phyloP scores from a whole-genome alignment of 2,888 invertebrate species.

The Nymphalis c-album region DNA sequence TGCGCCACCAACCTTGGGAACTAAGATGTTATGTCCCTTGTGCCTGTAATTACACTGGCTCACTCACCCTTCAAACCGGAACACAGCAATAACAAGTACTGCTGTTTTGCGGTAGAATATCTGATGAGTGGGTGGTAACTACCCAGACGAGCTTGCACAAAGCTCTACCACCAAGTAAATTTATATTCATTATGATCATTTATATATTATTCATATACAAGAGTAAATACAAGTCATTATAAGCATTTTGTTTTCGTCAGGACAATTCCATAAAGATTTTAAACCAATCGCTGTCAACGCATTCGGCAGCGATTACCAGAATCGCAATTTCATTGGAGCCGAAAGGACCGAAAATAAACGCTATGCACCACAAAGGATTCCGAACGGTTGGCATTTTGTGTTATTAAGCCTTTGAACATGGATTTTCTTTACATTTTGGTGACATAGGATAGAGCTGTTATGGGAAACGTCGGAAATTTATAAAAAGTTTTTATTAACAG shows the following conservation, averaged over 20 bases:
- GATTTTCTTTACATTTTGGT: conserved; percentile 12
- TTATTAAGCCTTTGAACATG: conserved; percentile 11
- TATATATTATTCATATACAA: too few relatives aligned
- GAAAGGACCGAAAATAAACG: conserved; percentile 47
- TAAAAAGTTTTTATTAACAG: not conserved
- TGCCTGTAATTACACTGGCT: too few relatives aligned
- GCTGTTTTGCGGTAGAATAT: too few relatives aligned
- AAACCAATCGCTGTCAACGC: conserved; percentile 29
- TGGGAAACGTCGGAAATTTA: not conserved
- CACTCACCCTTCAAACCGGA: too few relatives aligned
- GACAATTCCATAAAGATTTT: conserved; percentile 4
- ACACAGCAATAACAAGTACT: too few relatives aligned
- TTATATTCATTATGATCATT: too few relatives aligned
- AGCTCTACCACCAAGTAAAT: too few relatives aligned
- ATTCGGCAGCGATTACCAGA: conserved; percentile 61
- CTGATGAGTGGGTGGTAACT: too few relatives aligned
- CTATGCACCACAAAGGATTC: conserved; percentile 30
- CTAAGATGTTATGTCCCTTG: too few relatives aligned
- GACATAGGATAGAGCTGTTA: not conserved
- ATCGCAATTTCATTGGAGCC: conserved; percentile 52
- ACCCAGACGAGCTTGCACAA: too few relatives aligned
- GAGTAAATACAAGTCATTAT: too few relatives aligned
- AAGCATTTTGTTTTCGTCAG: not conserved
- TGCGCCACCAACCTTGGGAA: too few relatives aligned
- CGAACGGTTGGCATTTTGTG: conserved; percentile 28